Evolutionary conservation across 2,113 vertebrate genomes (phyloP), one percentile per base, ranked within the genome.

Genomic region (Cairina moschata): DNA sequence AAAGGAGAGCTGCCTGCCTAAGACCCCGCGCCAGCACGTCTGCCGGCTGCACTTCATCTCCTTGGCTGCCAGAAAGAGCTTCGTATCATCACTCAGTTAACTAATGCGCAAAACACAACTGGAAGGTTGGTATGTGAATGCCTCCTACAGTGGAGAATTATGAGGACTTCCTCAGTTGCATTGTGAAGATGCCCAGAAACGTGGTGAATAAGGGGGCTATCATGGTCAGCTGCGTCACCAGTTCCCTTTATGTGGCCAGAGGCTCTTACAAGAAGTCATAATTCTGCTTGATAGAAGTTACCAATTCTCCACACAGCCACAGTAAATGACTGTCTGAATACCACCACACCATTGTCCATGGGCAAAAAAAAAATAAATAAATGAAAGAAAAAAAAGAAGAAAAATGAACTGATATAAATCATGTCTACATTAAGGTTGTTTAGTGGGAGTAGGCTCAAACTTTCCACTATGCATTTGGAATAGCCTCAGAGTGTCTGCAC

Each of bases 31-130:
- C 46, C 42, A 5, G 79, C 50, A 56, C 46, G 26, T 29, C 76
- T 90, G 76, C 86, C 89, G 62, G 86, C 81, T 90, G 88, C 62
- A 88, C 82, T 76, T 60, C 90, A 91, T 86, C 88, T 65, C 73
- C 69, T 29, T 48, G 42, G 62, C 80, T 91, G 83, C 80, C 96
- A 95, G 76, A 54, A 94, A 55, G 66, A 91, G 83, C 88, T 94
- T 82, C 18, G 38, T 81, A 93, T 90, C 88, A 94, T 95, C 88
- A 88, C 88, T 95, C 88, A 62, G 73, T 54, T 86, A 88, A 93
- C 69, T 52, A 88, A 77, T 4, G 42, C 8, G 0, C 52, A 60
- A 75, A 88, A 95, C n/a, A 73, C 84, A 90, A 50, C 84, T 18
- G 36, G 34, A 60, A 59, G 15, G 22, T 21, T 46, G 31, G 60